Evolutionary conservation across 53 echinoderm and acorn worm genomes (phyloP).

Genomic region (Echinarachnius parma): DNA sequence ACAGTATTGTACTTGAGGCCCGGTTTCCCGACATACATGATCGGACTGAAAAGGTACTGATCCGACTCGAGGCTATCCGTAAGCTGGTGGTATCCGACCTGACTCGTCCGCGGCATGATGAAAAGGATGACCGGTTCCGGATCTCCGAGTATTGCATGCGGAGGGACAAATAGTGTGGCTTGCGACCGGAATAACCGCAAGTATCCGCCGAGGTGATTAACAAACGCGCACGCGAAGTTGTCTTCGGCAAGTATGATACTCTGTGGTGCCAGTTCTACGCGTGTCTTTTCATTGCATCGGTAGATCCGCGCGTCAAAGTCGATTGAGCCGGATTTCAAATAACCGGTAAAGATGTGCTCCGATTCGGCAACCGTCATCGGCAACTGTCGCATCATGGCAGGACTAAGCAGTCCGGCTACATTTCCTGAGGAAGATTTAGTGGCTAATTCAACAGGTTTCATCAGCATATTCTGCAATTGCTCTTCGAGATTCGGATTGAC

Average conservation of each 20-base stretch:
- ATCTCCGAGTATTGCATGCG: conserved; percentile 26
- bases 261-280: neutral
- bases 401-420: no score
- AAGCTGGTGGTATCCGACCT: conserved; percentile 4
- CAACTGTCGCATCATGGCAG: no score
- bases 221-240: conserved; percentile 31
- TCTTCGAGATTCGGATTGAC: no score
- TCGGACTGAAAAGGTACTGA: conserved; percentile 28
- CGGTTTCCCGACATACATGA: conserved; percentile 29
- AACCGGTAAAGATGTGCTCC: conserved; percentile 10
- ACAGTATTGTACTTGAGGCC: conserved; percentile 24
- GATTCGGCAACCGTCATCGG: no score
- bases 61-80: neutral
- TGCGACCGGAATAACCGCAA: neutral
- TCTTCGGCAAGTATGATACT: conserved; percentile 6
- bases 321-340: conserved; percentile 21
- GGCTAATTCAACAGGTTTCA: no score
- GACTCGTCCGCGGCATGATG: conserved; percentile 16
- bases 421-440: no score
- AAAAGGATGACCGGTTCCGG: conserved; percentile 31
- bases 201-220: conserved; percentile 27
- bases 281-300: conserved; percentile 20
- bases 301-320: conserved; percentile 39
- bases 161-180: conserved; percentile 24
- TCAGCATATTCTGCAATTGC: no score